A percentile compares a stretch with the other conserved stretches of the same genome.
These are phyloP conservation scores for Drosophila yakuba DNA, from an alignment of 1,140 invertebrate species.

Conservation along the genomic window DNA sequence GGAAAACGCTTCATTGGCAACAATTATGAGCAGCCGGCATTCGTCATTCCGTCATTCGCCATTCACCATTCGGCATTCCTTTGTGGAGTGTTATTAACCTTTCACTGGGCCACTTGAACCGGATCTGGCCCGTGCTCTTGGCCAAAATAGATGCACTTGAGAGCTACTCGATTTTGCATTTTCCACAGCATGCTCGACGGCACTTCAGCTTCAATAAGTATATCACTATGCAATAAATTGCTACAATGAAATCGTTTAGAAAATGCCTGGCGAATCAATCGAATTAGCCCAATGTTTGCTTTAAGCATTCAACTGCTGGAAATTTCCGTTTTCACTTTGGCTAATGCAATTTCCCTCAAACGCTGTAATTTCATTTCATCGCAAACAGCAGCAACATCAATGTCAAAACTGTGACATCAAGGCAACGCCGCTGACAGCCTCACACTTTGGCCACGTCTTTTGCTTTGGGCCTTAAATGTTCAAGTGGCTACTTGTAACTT, in stretches of 20 bases:
- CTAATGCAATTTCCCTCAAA: constrained; percentile 66
- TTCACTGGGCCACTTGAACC: constrained; percentile 71
- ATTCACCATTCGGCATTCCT: constrained; percentile 50
- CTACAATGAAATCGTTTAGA: constrained; percentile 5
- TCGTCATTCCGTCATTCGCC: constrained; percentile 46
- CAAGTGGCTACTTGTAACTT: constrained; percentile 46
- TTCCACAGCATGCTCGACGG: constrained; percentile 4
- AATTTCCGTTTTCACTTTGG: constrained; percentile 24
- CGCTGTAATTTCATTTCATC: constrained; percentile 63
- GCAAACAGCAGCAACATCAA: constrained; percentile 30
- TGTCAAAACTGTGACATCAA: constrained; percentile 21
- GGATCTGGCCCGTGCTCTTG: constrained; percentile 31
- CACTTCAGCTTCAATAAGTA: constrained; percentile 48
- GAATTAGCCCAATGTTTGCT: constrained; percentile 14
- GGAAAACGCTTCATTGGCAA: constrained; percentile 27
- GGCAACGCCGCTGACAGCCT: constrained; percentile 38
- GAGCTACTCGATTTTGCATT: constrained; percentile 33
- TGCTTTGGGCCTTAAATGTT: constrained; percentile 38
- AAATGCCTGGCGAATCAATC: neutral
- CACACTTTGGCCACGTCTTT: constrained; percentile 35
- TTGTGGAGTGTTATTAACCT: constrained; percentile 79
- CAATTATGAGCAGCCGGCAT: constrained; percentile 38
- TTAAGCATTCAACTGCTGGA: constrained; percentile 14
- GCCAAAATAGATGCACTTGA: constrained; percentile 46
- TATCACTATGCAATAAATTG: constrained; percentile 35